Conservation (phyloP, 2,113 vertebrate species). For the Eulacestoma nigropectus region DNA sequence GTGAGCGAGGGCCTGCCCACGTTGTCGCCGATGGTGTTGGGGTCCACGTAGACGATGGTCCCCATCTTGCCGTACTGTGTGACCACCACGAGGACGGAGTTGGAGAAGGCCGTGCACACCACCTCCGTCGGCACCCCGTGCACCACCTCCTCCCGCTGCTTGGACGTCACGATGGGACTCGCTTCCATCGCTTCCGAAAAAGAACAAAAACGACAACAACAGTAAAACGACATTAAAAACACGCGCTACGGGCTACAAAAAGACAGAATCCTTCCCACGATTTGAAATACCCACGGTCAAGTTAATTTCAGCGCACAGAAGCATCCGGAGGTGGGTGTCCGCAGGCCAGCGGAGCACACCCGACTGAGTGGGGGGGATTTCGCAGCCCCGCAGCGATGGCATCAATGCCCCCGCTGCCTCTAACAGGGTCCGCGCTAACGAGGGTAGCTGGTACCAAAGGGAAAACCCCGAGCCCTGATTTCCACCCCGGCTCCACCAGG, state of each 20-base stretch:
- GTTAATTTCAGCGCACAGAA: neutral
- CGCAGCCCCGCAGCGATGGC: neutral
- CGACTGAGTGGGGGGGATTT: neutral
- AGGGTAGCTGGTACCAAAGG: neutral
- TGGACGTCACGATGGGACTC: constrained; percentile 76
- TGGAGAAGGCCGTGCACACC: constrained; percentile 90
- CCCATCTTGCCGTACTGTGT: constrained; percentile 95
- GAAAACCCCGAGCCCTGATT: neutral
- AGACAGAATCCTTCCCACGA: fast-evolving
- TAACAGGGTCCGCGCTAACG: neutral
- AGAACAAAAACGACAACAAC: fast-evolving
- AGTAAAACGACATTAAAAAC: neutral
- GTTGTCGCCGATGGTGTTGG: constrained; percentile 75
- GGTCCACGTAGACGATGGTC: constrained; percentile 85
- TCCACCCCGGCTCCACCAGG: too few relatives aligned
- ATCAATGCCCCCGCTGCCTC: neutral
- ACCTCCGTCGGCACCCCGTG: constrained; percentile 86
- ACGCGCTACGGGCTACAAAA: neutral
- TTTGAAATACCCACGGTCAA: neutral
- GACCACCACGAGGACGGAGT: constrained; percentile 88
- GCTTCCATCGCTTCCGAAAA: constrained; percentile 70
- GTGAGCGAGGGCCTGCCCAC: constrained; percentile 79
- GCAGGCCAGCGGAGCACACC: too few relatives aligned
- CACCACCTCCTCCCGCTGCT: constrained; percentile 77
- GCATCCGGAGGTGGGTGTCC: neutral